Conservation (phyloP, 2,113 vertebrate genomes). For the Mola mola region DNA sequence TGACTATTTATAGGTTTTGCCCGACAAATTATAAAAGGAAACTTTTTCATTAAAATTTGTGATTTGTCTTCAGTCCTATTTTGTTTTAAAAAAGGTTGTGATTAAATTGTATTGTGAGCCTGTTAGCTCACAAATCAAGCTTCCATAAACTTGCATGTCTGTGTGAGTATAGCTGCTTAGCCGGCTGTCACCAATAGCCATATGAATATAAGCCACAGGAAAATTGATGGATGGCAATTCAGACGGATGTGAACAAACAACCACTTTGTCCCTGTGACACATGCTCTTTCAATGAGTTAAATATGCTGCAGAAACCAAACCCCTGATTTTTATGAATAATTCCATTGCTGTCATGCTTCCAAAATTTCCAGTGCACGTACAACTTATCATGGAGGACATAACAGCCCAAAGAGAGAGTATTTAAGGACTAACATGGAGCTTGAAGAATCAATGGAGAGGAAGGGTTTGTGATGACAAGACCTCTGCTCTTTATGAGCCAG, state of each 20-base stretch:
- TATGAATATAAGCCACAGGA: not conserved
- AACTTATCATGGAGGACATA: no score
- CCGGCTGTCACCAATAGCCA: not conserved
- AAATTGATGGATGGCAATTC: conserved; percentile 2
- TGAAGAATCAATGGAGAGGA: conserved; percentile 7
- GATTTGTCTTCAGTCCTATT: no score
- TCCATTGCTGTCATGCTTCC: conserved; percentile 1
- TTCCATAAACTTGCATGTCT: no score
- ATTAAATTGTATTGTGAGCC: no score
- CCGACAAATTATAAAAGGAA: no score
- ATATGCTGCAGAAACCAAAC: conserved; percentile 5
- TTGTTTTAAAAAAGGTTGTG: no score
- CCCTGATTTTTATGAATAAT: conserved; percentile 2
- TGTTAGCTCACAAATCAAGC: no score
- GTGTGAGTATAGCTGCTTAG: not conserved
- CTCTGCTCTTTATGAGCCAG: conserved; percentile 6
- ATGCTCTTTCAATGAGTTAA: not conserved
- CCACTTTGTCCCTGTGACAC: not conserved
- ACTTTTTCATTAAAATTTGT: no score
- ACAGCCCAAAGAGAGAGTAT: no score
- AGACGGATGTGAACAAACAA: not conserved
- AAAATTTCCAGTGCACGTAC: not conserved
- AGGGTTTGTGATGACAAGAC: conserved; percentile 1
- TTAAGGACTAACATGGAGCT: not conserved
- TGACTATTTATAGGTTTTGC: no score